Evolutionary conservation across 2,888 invertebrate species (phyloP).

Genomic region (Crematogaster levior): DNA sequence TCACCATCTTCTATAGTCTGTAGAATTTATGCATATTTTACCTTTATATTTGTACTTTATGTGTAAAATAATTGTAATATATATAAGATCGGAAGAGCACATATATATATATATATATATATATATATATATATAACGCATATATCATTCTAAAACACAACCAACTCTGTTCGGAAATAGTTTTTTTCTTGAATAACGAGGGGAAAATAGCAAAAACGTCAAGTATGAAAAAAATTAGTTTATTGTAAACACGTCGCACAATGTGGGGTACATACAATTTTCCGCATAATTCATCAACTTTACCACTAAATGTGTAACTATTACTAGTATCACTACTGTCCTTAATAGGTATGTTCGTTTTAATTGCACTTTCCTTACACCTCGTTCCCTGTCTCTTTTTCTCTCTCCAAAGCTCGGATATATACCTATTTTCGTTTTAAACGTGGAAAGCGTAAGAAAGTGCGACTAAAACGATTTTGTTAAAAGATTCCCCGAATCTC

Average conservation of each 20-base stretch:
- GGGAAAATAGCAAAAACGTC: not conserved
- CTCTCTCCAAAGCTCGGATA: conserved; percentile 47
- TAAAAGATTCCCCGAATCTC: not conserved
- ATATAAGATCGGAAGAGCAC: too few relatives aligned
- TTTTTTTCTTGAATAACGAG: not conserved
- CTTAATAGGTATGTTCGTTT: conserved; percentile 28
- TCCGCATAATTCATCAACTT: not conserved
- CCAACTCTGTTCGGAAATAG: too few relatives aligned
- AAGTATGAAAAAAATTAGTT: conserved; percentile 43
- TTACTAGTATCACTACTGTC: conserved; percentile 49
- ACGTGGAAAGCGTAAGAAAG: conserved; percentile 4
- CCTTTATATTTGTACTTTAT: too few relatives aligned
- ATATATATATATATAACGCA: too few relatives aligned
- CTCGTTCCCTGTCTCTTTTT: conserved; percentile 36
- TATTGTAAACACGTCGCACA: conserved; percentile 40
- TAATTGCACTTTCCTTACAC: not conserved
- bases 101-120: too few relatives aligned
- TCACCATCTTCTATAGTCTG: not conserved
- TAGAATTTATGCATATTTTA: too few relatives aligned
- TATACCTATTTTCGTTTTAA: conserved; percentile 44
- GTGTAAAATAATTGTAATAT: too few relatives aligned
- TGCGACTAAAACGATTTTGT: not conserved
- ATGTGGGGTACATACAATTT: conserved; percentile 40
- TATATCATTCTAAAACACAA: not conserved
- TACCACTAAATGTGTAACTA: conserved; percentile 13